Evolutionary conservation across 1,140 invertebrate species (phyloP).

Genomic region (Proales similis): DNA sequence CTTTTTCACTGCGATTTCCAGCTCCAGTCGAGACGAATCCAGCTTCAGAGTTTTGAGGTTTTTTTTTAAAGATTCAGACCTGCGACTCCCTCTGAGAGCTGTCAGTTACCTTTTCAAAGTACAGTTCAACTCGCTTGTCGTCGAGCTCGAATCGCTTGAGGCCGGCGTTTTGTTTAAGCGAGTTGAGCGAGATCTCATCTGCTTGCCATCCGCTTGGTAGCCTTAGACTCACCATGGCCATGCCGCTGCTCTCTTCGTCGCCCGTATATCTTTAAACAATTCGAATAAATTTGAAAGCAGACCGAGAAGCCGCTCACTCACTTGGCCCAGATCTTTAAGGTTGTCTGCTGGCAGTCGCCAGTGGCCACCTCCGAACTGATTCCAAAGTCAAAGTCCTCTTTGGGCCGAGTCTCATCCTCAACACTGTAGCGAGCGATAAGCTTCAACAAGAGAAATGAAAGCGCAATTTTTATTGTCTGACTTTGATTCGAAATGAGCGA

Average conservation of each 20-base stretch:
- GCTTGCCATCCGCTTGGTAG: conserved; percentile 27
- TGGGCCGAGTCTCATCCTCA: too few relatives aligned
- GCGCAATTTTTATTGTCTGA: too few relatives aligned
- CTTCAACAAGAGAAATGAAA: too few relatives aligned
- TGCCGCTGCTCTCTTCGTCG: conserved; percentile 19
- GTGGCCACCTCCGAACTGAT: not conserved
- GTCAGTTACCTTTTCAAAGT: conserved; percentile 28
- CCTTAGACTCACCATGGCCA: conserved; percentile 21
- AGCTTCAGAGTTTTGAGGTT: not conserved
- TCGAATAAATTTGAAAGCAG: not conserved
- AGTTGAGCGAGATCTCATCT: not conserved
- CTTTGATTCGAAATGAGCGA: too few relatives aligned
- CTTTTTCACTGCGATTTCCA: conserved; percentile 13
- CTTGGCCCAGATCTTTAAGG: conserved; percentile 6
- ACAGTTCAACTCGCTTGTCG: conserved; percentile 24
- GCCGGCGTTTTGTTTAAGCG: conserved; percentile 6
- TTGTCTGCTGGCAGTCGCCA: not conserved
- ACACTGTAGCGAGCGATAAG: too few relatives aligned
- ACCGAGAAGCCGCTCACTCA: not conserved
- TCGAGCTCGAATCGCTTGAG: conserved; percentile 22
- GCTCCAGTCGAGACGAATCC: not conserved
- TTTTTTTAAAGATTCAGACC: not conserved
- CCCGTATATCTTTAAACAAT: conserved; percentile 7
- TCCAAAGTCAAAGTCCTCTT: conserved; percentile 27
- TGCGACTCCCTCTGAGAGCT: not conserved